These are phyloP conservation scores for Saxicola maurus DNA, from an alignment of 2,797 vertebrate species.

Conservation along the genomic window DNA sequence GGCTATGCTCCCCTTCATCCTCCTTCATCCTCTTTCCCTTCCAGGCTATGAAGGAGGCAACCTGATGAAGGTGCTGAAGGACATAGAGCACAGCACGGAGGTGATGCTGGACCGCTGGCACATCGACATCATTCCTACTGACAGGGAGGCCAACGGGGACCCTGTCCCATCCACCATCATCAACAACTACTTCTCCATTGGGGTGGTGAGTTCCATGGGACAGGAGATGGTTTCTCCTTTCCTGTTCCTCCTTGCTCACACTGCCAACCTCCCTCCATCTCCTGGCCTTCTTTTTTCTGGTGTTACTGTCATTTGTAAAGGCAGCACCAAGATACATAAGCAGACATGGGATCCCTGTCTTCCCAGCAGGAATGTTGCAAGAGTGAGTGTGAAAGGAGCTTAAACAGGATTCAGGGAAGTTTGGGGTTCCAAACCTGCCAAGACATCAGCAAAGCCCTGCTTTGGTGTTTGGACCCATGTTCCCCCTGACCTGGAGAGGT, in stretches of 20 bases:
- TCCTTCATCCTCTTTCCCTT: not conserved
- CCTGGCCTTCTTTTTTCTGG: not conserved
- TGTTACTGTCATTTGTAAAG: not conserved
- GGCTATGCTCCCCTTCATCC: rapidly evolving
- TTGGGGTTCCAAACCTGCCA: not conserved
- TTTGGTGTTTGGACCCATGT: rapidly evolving
- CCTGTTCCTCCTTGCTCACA: not conserved
- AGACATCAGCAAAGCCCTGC: not conserved
- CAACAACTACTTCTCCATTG: slow-evolving; percentile 97
- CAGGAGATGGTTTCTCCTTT: not conserved
- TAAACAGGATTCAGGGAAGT: not conserved
- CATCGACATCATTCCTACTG: slow-evolving; percentile 84
- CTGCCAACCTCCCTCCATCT: not conserved
- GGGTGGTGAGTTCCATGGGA: slow-evolving; percentile 80
- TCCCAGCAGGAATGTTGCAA: not conserved
- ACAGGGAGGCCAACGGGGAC: slow-evolving; percentile 87
- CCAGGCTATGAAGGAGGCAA: slow-evolving; percentile 92
- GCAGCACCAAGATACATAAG: not conserved
- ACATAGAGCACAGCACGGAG: slow-evolving; percentile 89
- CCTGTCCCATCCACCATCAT: slow-evolving; percentile 90
- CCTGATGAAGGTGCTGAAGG: slow-evolving; percentile 87
- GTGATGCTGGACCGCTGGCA: slow-evolving; percentile 93
- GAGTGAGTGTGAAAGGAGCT: not conserved
- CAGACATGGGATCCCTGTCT: not conserved
- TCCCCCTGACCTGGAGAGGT: not conserved